Base-by-base conservation (phyloP, 2,888 invertebrate species). In the Drosophila paramelanica region DNA sequence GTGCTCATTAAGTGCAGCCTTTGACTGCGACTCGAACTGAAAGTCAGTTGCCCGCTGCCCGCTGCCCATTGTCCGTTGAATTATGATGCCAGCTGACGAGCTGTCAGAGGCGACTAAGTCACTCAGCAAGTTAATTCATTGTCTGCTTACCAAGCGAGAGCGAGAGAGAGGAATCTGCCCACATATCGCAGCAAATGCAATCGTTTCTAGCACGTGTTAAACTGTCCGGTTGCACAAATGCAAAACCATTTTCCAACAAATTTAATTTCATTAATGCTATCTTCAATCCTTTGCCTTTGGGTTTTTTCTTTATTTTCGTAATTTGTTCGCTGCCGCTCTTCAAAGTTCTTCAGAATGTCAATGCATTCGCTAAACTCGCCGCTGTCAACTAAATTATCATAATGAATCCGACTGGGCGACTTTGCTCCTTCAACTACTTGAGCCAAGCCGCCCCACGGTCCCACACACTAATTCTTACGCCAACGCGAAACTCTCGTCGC, bases 61-160 rank as follows among this genome's bases (percentile, higher is more conserved):
- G 41, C 55, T 58, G 47, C 39, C 49, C 36, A 36, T 55, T 58
- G 47, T 39, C 49, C 58, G 67, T 67, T 88, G 88, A 88, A 79
- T 89, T 85, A 89, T 89, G 89, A 77, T 81, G 81, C 88, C 85
- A 88, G 77, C 85, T 88, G 89, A 89, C 81, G 82, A 87, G 82
- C 81, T 85, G 85, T 89, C 85, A 87, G 68, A 77, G 60, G 49
- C 52, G 65, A 57, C 59, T 58, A 39, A 69, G 58, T 55, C 56
- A 49, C 50, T 47, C 51, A 41, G 67, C 72, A 72, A 77, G 80
- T 77, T 74, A 77, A 85, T 88, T 76, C 85, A 87, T 64, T 66
- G 31, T 10, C 27, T 7, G 27, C 27, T 0, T 7, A 27, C 6
- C 27, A 27, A 27, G 17, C 27, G 7, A 27, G 27, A 7, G 27